Evolutionary conservation across 2,113 vertebrate species (phyloP), one percentile per base, ranked within the genome.

Genomic region (Mustelus asterias): DNA sequence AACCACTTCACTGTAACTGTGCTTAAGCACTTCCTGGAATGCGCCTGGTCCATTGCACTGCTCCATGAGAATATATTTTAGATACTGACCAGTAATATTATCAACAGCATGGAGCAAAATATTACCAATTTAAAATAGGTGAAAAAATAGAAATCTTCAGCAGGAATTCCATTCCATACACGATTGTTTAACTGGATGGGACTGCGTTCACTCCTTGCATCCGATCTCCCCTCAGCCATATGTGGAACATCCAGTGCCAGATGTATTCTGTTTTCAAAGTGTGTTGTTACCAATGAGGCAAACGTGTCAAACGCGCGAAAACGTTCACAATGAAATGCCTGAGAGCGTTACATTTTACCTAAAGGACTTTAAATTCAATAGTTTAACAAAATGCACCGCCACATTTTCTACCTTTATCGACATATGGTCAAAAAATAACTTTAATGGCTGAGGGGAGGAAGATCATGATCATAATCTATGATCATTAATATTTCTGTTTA

Each of bases 1-100:
- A 70, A 94, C 41, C 37, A 94, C 41, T 89, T 58, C 9, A 58
- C 48, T 94, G 16, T 67, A 37, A 67, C 14, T 44, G 54, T 63
- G 60, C 90, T 67, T 7, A 58, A 89, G 89, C 60, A 63, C 29
- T 92, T 92, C 14, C 33, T 92, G 89, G 89, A 92, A 92, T 92
- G 48, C 29, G 33, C 33, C 89, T 37, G 33, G 33, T n/a, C n/a
- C 29, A 92, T 33, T 60, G 26, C 3, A 60, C 88, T 90, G 88
- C 37, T 92, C 33, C 18, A 9, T n/a, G 33, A 65, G 60, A 92
- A 65, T n/a, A 33, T 65, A 92, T 37, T 37, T 94, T 70, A 70
- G 11, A 44, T 65, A 41, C 60, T 69, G 37, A 67, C 29, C 92
- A 37, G 37, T 22, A 93, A 67, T 37, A 67, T 93, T 93, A 67